A percentile compares a stretch with the other conserved stretches of the same genome.
These are phyloP conservation scores for Sus scrofa DNA, from an alignment of 2,113 vertebrate genomes.

Conservation along the genomic window DNA sequence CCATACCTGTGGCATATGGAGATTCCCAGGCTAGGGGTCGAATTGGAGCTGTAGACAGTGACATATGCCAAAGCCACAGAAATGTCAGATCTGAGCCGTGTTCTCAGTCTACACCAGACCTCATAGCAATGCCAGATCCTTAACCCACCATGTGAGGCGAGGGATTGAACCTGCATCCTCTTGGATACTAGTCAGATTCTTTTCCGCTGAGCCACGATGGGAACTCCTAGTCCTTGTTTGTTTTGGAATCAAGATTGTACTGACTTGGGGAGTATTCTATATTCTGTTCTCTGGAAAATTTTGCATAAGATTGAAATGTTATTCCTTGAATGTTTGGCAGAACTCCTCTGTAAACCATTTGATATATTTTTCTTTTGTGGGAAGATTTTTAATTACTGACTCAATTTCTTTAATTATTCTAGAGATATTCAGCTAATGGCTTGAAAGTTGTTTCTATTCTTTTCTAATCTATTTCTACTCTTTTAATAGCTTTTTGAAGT, in stretches of 20 bases:
- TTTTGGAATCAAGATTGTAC: not conserved
- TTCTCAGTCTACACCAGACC: no score
- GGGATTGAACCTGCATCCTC: no score
- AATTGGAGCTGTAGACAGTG: no score
- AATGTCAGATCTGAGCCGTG: no score
- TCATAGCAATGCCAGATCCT: no score
- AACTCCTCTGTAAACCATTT: not conserved
- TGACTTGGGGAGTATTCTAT: not conserved
- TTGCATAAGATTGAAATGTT: not conserved
- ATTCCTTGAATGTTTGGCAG: not conserved
- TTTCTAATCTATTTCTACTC: not conserved
- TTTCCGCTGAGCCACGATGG: no score
- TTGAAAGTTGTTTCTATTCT: not conserved
- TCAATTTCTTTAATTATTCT: not conserved
- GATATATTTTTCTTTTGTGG: not conserved
- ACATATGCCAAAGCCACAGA: no score
- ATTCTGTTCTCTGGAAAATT: not conserved
- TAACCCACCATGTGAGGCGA: no score
- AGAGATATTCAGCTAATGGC: not conserved
- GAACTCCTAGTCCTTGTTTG: not conserved
- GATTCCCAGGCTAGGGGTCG: no score
- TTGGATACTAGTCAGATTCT: no score
- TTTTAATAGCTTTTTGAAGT: not conserved
- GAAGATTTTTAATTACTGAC: constrained; percentile 2
- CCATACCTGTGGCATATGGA: no score